Evolutionary conservation across 2,113 vertebrate genomes (phyloP), one percentile per base, ranked within the genome.

Genomic region (Phaetusa simplex): DNA sequence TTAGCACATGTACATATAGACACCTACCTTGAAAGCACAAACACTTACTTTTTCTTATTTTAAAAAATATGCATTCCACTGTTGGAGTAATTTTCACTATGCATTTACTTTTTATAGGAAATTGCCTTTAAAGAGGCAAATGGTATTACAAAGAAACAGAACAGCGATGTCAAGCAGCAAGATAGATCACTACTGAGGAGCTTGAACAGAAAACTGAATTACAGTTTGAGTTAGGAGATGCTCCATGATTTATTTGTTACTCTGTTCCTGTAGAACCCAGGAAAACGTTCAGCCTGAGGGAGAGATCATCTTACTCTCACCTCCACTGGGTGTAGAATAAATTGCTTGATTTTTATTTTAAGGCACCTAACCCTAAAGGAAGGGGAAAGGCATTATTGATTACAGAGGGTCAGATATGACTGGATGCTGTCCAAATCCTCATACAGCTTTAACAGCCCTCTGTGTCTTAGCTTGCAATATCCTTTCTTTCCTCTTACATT

Each of bases 191-290:
- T 79, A 18, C 30, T 85, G 87, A 90, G 76, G 73, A 91, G 62
- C 43, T 59, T 67, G 58, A 94, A 91, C 36, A 34, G 65, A 70
- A 96, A 96, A 94, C 82, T 87, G 80, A 93, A 96, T 95, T 93
- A 89, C 19, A 65, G 56, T 67, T 77, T 74, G 47, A 91, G 70
- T 89, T 82, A 94, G 73, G 78, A 87, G 52, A 82, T 82, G 65
- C 43, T 85, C 27, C 43, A 20, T 89, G 72, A 89, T 89, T 77
- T 95, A 90, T 92, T 79, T 89, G 69, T 76, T 80, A 71, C 52
- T 93, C 49, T 79, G 29, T 64, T 85, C 49, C 70, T 65, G 58
- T 34, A 91, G 43, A 96, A 84, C 13, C 26, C 53, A 91, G 78
- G 84, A 89, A 91, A 94, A 94, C 67, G 76, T 87, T 76, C 84